Evolutionary conservation across 2,888 invertebrate genomes (phyloP).

Genomic region (Galerucella calmariensis): DNA sequence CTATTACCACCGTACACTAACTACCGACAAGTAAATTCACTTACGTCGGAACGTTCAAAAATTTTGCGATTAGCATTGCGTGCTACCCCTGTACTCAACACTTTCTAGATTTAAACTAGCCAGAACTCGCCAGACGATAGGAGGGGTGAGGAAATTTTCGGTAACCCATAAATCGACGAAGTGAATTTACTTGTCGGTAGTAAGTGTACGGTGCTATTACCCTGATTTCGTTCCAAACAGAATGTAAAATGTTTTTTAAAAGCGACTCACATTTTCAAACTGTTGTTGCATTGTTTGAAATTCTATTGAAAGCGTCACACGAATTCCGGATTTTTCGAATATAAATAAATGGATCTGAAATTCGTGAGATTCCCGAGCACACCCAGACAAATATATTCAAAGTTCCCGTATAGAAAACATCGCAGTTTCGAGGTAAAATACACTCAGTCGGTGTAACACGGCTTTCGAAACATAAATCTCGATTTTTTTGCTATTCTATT

Average conservation of each 20-base stretch:
- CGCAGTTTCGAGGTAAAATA: conserved; percentile 23
- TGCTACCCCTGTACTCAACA: no score
- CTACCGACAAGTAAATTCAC: no score
- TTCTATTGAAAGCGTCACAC: not conserved
- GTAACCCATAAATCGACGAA: no score
- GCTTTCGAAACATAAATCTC: conserved; percentile 20
- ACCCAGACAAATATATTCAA: conserved; percentile 42
- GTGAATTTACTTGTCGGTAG: no score
- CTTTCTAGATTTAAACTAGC: no score
- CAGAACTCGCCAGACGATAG: no score
- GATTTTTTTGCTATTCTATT: conserved; percentile 19
- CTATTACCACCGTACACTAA: no score
- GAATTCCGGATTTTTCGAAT: not conserved
- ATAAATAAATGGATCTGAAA: conserved; percentile 18
- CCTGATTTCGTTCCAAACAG: no score
- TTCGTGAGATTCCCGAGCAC: conserved; percentile 38
- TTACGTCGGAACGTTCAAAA: no score
- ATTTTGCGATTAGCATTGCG: no score
- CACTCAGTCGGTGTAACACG: conserved; percentile 23
- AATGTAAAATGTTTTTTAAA: not conserved
- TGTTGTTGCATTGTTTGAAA: not conserved
- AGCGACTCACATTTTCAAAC: not conserved
- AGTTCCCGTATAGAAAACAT: conserved; percentile 21
- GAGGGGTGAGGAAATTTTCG: no score
- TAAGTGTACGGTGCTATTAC: no score